Base-by-base conservation (phyloP, 2,113 vertebrate species). In the Spea multiplicata region DNA sequence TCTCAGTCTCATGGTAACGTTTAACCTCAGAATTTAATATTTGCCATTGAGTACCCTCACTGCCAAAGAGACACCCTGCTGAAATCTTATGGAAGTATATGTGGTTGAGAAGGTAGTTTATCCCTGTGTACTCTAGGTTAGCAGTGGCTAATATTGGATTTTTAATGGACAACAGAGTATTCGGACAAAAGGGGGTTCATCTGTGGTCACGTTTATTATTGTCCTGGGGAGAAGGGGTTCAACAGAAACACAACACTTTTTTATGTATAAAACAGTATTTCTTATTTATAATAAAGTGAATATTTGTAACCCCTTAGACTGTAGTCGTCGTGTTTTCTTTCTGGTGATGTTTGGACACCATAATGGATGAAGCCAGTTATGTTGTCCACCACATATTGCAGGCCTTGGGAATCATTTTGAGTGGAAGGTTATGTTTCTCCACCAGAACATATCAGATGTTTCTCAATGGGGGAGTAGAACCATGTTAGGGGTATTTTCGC, bases 261-360 rank as follows among this genome's bases (percentile, higher is more conserved):
- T 91, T 91, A 93, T 96, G 93, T 96, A 93, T 93, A 92, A 92
- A 95, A 92, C 95, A 95, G 95, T 97, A 95, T 97, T 98, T 94
- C 89, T 96, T 95, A 96, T 95, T 98, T 97, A 96, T 97, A 94
- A 96, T 97, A 94, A 94, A 93, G 91, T 88, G 90, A 91, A 91
- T 96, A 91, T 96, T 94, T 93, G 93, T 95, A 91, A 93, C 90
- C 91, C 85, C 88, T 89, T 85, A 91, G 62, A 17, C 10, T 80
- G 8, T 4, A 5, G 30, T 1, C 3, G 10, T 71, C 53, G 45
- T 78, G 9, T 64, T n/a, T 14, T 72, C 13, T 72, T 66, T 6
- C 13, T 50, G 13, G 8, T 45, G 59, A n/a, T 62, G 59, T 16
- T n/a, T 62, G 7, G 6, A 30, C 30, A 1, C 59, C 59, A 13